These are phyloP conservation scores for Coptodon bakossiorum DNA, from an alignment of 2,113 vertebrate genomes.

Conservation along the genomic window DNA sequence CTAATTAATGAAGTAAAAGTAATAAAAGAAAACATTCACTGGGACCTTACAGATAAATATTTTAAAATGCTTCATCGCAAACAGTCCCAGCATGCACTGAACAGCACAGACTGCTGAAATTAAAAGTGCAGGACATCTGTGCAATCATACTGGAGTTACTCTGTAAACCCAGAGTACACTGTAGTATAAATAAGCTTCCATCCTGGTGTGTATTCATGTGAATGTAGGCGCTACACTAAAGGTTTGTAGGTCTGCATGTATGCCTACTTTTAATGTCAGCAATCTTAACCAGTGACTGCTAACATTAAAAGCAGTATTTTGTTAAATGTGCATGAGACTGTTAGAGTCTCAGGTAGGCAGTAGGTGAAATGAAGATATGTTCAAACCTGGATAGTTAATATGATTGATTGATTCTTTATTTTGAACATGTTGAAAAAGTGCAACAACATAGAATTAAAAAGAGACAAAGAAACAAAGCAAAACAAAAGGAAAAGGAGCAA, in stretches of 20 bases:
- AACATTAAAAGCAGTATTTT: not conserved
- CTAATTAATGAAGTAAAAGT: not conserved
- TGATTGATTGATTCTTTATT: not conserved
- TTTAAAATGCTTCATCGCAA: not conserved
- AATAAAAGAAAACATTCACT: not conserved
- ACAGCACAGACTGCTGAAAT: not conserved
- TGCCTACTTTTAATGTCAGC: not conserved
- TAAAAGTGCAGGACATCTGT: not conserved
- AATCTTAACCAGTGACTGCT: not conserved
- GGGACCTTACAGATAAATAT: not conserved
- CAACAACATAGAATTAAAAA: not conserved
- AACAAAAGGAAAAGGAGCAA: not conserved
- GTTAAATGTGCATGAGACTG: not conserved
- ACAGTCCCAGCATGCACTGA: not conserved
- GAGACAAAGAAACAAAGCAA: not conserved
- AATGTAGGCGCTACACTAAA: not conserved
- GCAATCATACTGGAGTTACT: not conserved
- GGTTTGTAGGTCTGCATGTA: not conserved
- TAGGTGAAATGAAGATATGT: not conserved
- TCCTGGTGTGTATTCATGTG: not conserved
- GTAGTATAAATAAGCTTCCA: not conserved
- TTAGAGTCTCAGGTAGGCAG: not conserved
- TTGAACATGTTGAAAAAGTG: not conserved
- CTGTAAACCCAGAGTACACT: not conserved
- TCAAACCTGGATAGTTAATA: not conserved